Evolutionary conservation across 1,140 invertebrate genomes (phyloP), one percentile per base, ranked within the genome.

Genomic region (Leptoteleia sp.): DNA sequence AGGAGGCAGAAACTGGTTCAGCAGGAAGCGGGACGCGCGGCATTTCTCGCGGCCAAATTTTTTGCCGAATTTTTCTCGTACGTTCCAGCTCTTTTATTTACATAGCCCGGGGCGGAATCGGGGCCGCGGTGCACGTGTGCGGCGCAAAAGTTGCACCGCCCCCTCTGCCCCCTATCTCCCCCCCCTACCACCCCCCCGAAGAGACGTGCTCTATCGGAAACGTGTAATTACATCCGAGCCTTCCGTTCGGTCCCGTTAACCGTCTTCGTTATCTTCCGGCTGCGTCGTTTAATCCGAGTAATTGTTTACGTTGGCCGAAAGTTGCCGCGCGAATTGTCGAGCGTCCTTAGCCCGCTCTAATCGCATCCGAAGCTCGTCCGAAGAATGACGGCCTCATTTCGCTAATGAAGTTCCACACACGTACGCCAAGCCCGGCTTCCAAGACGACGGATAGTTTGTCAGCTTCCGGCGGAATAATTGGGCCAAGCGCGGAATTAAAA

Each of bases 291-390:
- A 87, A 88, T 86, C 76, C 76, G 65, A 81, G 80, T 88, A 87
- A 88, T 87, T 86, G 83, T 87, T 88, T 85, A 87, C 82, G 82
- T 87, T 85, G 81, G 79, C 83, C 57, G 68, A 65, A 86, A 87
- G 65, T 85, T 83, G 61, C 4, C 27, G 71, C 79, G 75, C 73
- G 80, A 87, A 86, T 85, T 86, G 85, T 83, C 84, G 82, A 85
- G 75, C 67, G 80, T 62, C 73, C 47, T 65, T 38, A 27, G 71
- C 67, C 15, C 16, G 42, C 40, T 43, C 59, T 86, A 86, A 84
- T 84, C 82, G 71, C 65, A 80, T 83, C 76, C 81, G 43, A 72
- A 43, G 22, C 64, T 57, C 22, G 48, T 62, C 61, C 38, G 79
- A 84, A 83, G 82, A 85, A 82, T 82, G 71, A 64, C 64, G 81